Evolutionary conservation across 2,113 vertebrate species (phyloP), one percentile per base, ranked within the genome.

Genomic region (Sylvia atricapilla): DNA sequence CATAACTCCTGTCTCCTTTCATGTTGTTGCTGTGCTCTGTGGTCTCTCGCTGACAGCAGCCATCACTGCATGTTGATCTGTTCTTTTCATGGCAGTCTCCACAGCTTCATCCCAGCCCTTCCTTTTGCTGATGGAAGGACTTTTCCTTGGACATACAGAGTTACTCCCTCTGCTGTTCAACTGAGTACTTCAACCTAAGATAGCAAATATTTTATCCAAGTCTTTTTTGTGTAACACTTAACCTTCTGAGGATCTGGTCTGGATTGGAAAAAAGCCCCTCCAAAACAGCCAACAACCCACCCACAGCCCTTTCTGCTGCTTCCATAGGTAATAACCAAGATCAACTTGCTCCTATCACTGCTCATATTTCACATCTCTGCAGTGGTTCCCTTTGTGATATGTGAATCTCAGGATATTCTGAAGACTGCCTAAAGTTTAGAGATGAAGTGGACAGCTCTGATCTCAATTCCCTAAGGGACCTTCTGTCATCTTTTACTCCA

Each of bases 101-200:
- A 50, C 24, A 56, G 19, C 87, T 87, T 89, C 66, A 27, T 84
- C 74, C 58, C 70, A 79, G 46, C 11, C n/a, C 41, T 68, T 10
- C 31, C 66, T 68, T 89, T 63, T 78, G 44, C 63, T 83, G 59
- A n/a, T 79, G 66, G 60, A 74, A 89, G 13, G 6, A 15, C 22
- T 22, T 87, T 79, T 68, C 41, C 49, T 60, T 73, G 73, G 17
- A 15, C 62, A 30, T 35, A 55, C 22, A 78, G 72, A 82, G 75
- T 89, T 82, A 55, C 47, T 19, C 62, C 23, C 46, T 93, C 77
- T 93, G 84, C 87, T 89, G 89, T 93, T 70, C 53, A 41, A 0
- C 7, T 25, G 37, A 55, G 33, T 81, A 33, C 44, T 74, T 85
- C 46, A 53, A 37, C 47, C 39, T 47, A 58, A 62, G 15, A 41